Evolutionary conservation across 2,888 invertebrate species (phyloP), one percentile per base, ranked within the genome.

Genomic region (Rhamphomyia laevipes): DNA sequence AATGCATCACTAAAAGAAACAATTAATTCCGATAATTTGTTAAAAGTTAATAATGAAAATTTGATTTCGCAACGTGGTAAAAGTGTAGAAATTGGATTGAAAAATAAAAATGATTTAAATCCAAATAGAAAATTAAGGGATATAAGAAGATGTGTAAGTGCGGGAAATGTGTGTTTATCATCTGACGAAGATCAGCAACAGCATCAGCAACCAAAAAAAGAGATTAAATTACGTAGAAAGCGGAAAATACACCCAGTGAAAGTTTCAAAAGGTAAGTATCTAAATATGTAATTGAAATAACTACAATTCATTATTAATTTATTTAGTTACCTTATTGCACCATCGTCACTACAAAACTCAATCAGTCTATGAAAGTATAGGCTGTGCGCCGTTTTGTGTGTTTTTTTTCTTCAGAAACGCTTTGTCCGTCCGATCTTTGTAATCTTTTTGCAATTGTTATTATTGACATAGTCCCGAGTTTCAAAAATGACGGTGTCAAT

Each of bases 111-210:
- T 9, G 10, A 11, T 27, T 10, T 12, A 7, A 15, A 6, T 27
- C 2, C 15, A 9, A 16, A n/a, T 4, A 16, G n/a, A 44, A 44
- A 35, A 21, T 13, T 31, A n/a, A 44, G 12, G 6, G 18, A 40
- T 27, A 41, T 33, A 41, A 15, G 42, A 16, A 42, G 43, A 23
- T 40, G 47, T 43, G 23, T 40, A 12, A 47, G 47, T 43, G 47
- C 42, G 16, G 47, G 47, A 15, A 47, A 40, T 47, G 31, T 40
- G 17, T 31, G 35, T 18, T 37, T 38, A 16, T 31, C 27, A 17
- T 47, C 33, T 16, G 18, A 18, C 7, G 42, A 42, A 27, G 42
- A 42, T 27, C 13, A 42, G 15, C 9, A 21, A 15, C 42, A 21
- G 27, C 13, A 9, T 17, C 16, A 41, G 12, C 42, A 21, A 42